These are phyloP conservation scores for Pseudococcus longispinus DNA, from an alignment of 2,888 invertebrate species.

Conservation along the genomic window DNA sequence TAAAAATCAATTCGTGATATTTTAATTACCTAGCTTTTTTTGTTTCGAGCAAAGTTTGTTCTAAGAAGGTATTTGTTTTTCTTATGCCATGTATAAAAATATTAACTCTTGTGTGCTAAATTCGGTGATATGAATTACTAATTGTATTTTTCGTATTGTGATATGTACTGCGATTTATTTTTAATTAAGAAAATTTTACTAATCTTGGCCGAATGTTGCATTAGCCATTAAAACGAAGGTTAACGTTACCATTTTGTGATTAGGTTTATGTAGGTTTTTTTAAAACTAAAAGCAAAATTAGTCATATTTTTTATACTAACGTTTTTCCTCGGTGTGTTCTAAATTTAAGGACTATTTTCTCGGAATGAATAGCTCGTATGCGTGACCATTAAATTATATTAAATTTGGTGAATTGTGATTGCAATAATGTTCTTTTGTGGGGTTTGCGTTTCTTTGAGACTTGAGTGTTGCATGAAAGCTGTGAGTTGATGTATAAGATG, in stretches of 20 bases:
- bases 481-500: not conserved
- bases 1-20: not conserved
- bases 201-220: not conserved
- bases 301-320: not conserved
- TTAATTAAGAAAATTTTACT: not conserved
- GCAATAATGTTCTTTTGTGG: not conserved
- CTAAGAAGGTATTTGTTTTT: no score
- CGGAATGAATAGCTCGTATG: not conserved
- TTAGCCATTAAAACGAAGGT: not conserved
- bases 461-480: not conserved
- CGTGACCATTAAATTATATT: not conserved
- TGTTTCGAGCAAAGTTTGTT: not conserved
- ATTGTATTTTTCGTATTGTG: not conserved
- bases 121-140: not conserved
- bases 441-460: not conserved
- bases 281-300: not conserved
- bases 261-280: not conserved
- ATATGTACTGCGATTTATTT: not conserved
- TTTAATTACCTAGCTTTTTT: not conserved
- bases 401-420: not conserved
- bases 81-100: not conserved
- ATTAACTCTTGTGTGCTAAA: not conserved
- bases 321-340: not conserved
- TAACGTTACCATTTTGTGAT: not conserved
- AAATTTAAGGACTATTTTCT: not conserved